A percentile compares a stretch with the other conserved stretches of the same genome.
Conservation (phyloP, 2,113 vertebrate genomes). For the Daphoenositta chrysoptera region DNA sequence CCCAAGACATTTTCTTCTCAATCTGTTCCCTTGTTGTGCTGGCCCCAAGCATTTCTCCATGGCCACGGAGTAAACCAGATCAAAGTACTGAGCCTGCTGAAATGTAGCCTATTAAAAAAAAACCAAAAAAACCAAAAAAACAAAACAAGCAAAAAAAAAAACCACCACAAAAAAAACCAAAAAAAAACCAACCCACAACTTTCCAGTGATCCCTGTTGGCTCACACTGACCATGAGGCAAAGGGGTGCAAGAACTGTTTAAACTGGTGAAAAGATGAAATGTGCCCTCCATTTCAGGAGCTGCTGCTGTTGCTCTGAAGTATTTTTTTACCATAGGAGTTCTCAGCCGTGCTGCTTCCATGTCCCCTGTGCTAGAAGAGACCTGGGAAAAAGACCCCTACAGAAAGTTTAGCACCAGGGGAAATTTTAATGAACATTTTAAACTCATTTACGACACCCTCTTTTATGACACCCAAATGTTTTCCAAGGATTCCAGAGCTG, state of each 20-base stretch:
- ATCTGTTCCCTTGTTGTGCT: background rate
- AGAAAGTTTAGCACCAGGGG: background rate
- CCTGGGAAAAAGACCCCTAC: background rate
- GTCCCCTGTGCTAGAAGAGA: background rate
- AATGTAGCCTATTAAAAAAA: too few species aligned
- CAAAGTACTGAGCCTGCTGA: background rate
- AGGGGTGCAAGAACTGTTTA: background rate
- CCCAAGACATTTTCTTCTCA: background rate
- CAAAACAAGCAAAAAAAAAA: background rate
- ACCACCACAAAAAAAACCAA: background rate
- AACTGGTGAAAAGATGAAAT: background rate
- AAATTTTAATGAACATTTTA: background rate
- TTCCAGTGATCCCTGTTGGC: background rate
- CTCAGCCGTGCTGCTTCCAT: background rate
- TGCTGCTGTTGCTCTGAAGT: background rate
- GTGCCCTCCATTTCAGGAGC: background rate
- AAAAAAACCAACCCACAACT: background rate
- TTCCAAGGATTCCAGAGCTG: background rate
- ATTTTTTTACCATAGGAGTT: background rate
- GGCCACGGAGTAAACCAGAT: background rate
- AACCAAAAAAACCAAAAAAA: background rate
- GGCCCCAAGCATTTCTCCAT: background rate
- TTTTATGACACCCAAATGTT: constrained; percentile 9
- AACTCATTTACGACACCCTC: background rate
- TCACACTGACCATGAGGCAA: background rate